Conservation (phyloP, 2,113 vertebrate genomes). For the Grammomys dolichurus region DNA sequence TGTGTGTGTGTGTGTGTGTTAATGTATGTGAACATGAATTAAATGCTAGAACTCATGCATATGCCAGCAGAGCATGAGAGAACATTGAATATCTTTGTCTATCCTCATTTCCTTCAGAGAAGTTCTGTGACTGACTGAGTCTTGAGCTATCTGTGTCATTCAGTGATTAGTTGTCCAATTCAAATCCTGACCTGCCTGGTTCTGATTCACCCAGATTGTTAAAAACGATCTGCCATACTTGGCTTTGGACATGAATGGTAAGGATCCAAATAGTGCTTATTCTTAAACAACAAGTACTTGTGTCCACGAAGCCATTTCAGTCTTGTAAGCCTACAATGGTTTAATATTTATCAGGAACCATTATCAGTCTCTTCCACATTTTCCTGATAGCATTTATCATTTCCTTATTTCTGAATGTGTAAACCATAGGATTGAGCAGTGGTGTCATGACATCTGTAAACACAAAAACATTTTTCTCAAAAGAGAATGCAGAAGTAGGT, state of each 20-base stretch:
- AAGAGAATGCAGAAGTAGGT: background rate
- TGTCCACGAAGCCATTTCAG: background rate
- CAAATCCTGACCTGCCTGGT: too few relatives aligned
- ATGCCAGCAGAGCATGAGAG: too few relatives aligned
- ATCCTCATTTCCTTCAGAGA: background rate
- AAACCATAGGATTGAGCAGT: background rate
- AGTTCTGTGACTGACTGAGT: background rate
- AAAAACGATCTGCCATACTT: background rate
- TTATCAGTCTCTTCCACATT: background rate
- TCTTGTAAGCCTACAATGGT: background rate
- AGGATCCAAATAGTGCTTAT: background rate
- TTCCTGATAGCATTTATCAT: conserved; percentile 1
- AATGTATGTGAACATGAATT: background rate
- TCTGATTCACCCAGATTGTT: background rate
- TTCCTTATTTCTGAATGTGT: background rate
- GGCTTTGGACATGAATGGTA: background rate
- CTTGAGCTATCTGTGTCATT: background rate
- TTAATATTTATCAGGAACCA: background rate
- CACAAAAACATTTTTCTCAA: background rate
- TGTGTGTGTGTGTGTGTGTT: background rate
- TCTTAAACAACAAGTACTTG: background rate
- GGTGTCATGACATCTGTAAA: background rate
- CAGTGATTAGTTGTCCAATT: background rate
- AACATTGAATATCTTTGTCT: background rate
- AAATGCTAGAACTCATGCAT: background rate